Percentiles rank a stretch among this genome's conserved stretches.
These are phyloP conservation scores for Strix aluco DNA, from an alignment of 2,113 vertebrate genomes.

Conservation along the genomic window DNA sequence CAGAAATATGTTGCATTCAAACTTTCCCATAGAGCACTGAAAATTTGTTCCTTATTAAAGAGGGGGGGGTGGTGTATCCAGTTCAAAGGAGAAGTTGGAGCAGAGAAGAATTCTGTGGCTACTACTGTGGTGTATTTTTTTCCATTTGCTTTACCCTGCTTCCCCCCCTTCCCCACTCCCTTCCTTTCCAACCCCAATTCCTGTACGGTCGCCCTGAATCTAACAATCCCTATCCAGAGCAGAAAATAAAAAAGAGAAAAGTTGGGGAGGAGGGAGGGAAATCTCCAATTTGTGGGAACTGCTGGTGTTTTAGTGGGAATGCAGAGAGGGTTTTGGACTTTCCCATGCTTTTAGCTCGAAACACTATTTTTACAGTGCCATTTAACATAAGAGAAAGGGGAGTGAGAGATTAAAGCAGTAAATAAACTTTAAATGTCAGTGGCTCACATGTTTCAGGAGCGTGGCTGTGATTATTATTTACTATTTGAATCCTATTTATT, in stretches of 20 bases:
- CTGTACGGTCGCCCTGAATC: not conserved
- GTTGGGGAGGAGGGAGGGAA: conserved; percentile 10
- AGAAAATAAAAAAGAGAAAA: not conserved
- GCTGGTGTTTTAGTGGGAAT: conserved; percentile 47
- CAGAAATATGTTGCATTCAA: conserved; percentile 40
- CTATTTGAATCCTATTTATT: not conserved
- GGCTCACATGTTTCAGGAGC: not conserved
- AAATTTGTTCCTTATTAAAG: conserved; percentile 59
- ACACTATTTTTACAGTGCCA: conserved; percentile 59
- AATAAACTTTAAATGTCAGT: not conserved
- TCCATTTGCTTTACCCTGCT: conserved; percentile 1
- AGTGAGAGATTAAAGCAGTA: not conserved
- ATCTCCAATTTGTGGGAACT: conserved; percentile 69
- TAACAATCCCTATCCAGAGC: not conserved
- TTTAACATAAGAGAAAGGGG: not conserved
- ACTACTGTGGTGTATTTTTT: conserved; percentile 45
- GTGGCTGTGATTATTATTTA: not conserved
- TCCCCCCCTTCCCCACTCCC: not conserved
- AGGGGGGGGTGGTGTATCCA: not conserved
- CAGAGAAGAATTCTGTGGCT: conserved; percentile 38
- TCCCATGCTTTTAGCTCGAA: conserved; percentile 35
- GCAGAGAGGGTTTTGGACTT: conserved; percentile 25
- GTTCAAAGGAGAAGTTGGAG: conserved; percentile 39
- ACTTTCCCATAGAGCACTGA: conserved; percentile 56
- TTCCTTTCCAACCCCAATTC: conserved; percentile 1